phyloP scores from a whole-genome alignment of 1,140 invertebrate species.

The Drosophila trapezifrons region DNA sequence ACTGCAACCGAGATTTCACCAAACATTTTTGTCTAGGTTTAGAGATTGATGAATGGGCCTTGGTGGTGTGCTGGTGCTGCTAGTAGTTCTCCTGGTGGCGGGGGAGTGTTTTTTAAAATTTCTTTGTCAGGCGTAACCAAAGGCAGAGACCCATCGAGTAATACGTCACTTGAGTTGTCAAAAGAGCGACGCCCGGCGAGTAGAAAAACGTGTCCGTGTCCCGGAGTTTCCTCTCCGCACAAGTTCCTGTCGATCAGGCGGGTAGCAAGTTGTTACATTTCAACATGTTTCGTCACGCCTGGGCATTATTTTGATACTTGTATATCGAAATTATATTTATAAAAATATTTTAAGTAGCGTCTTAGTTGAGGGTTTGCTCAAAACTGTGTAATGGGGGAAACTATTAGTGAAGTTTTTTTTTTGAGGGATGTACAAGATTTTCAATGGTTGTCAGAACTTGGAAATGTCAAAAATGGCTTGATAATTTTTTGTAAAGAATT shows the following conservation, averaged over 20 bases:
- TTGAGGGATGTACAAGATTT: constrained; percentile 10
- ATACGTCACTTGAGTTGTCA: constrained; percentile 80
- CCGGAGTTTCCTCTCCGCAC: constrained; percentile 70
- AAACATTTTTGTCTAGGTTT: constrained; percentile 51
- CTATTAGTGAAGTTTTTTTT: constrained; percentile 6
- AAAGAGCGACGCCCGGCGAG: constrained; percentile 56
- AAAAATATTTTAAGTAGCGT: constrained; percentile 51
- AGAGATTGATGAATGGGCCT: constrained; percentile 71
- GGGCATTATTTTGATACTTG: constrained; percentile 59
- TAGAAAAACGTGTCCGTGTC: constrained; percentile 66
- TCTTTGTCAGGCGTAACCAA: constrained; percentile 71
- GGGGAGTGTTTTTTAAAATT: constrained; percentile 34
- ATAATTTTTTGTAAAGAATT: constrained; percentile 2
- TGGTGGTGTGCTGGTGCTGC: constrained; percentile 30
- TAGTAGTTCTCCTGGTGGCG: constrained; percentile 18
- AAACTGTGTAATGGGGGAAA: constrained; percentile 19
- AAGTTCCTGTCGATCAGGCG: constrained; percentile 78
- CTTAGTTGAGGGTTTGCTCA: constrained; percentile 16
- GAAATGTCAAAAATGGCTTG: constrained; percentile 48
- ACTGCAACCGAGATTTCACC: constrained; percentile 57
- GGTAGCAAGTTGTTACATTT: constrained; percentile 68
- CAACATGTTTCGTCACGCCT: constrained; percentile 75
- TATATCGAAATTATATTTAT: constrained; percentile 35
- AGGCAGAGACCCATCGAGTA: constrained; percentile 57
- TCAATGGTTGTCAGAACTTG: constrained; percentile 34